Evolutionary conservation across 2,113 vertebrate genomes (phyloP).

Genomic region (Lepus americanus): DNA sequence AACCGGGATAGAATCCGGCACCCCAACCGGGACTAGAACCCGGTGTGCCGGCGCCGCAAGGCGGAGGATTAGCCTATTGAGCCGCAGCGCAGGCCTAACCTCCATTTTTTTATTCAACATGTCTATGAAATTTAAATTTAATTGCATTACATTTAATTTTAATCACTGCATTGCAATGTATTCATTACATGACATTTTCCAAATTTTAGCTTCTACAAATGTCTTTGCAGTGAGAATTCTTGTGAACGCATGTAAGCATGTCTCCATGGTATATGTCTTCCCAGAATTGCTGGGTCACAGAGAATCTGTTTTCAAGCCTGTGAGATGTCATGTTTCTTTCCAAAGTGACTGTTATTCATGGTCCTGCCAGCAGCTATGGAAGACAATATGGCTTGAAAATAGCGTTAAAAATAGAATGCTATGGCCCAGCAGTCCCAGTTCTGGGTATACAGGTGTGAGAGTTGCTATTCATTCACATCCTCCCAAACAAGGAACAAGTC

Average conservation of each 20-base stretch:
- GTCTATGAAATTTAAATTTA: neutral
- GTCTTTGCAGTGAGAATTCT: conserved; percentile 9
- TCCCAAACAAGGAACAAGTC: neutral
- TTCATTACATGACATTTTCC: neutral
- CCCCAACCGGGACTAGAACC: too few species aligned
- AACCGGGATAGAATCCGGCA: too few species aligned
- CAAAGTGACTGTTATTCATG: neutral
- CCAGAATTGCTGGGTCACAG: neutral
- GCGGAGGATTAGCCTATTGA: too few species aligned
- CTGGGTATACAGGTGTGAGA: neutral
- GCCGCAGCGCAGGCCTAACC: too few species aligned
- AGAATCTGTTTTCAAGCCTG: neutral
- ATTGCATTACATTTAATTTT: neutral
- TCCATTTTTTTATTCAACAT: neutral
- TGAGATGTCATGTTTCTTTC: neutral
- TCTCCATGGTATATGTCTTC: neutral
- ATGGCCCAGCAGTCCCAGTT: too few species aligned
- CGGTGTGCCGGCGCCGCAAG: too few species aligned
- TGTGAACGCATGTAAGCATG: neutral
- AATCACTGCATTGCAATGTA: neutral
- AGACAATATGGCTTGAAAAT: too few species aligned
- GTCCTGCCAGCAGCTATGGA: neutral
- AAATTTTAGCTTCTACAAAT: neutral
- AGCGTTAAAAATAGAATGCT: too few species aligned
- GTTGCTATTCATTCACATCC: neutral